Evolutionary conservation across 2,797 vertebrate species (phyloP).

Genomic region (Spheniscus humboldti): DNA sequence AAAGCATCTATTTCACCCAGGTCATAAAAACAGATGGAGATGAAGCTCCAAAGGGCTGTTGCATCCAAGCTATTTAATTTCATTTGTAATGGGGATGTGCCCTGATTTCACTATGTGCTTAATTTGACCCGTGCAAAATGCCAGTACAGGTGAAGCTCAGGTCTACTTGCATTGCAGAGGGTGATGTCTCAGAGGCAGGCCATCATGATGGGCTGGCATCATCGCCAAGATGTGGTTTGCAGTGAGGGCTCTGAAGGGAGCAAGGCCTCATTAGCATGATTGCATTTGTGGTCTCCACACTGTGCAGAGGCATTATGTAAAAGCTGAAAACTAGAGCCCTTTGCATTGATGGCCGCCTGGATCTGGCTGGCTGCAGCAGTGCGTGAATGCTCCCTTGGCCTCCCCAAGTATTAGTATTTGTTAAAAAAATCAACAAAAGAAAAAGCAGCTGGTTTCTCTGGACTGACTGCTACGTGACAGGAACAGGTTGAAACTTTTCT

Average conservation of each 20-base stretch:
- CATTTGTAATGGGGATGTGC: neutral
- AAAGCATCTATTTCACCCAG: neutral
- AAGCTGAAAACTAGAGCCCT: neutral
- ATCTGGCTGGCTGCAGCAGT: neutral
- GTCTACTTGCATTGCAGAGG: neutral
- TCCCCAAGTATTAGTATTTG: neutral
- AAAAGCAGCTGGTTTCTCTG: slow-evolving; percentile 16
- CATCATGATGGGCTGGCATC: neutral
- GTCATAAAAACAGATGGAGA: slow-evolving; percentile 16
- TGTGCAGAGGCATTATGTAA: neutral
- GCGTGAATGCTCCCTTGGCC: neutral
- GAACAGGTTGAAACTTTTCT: neutral
- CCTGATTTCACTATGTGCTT: neutral
- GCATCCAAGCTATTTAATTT: neutral
- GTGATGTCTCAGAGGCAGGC: neutral
- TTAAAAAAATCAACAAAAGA: neutral
- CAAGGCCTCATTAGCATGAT: neutral
- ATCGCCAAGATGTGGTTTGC: neutral
- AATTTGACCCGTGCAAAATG: neutral
- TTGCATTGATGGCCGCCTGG: neutral
- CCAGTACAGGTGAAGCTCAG: neutral
- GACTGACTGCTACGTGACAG: neutral
- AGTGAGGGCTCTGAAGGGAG: neutral
- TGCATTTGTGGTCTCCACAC: neutral
- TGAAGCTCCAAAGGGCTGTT: neutral